Base-by-base conservation (phyloP, 1,140 invertebrate genomes). In the Macrosteles quadrilineatus region DNA sequence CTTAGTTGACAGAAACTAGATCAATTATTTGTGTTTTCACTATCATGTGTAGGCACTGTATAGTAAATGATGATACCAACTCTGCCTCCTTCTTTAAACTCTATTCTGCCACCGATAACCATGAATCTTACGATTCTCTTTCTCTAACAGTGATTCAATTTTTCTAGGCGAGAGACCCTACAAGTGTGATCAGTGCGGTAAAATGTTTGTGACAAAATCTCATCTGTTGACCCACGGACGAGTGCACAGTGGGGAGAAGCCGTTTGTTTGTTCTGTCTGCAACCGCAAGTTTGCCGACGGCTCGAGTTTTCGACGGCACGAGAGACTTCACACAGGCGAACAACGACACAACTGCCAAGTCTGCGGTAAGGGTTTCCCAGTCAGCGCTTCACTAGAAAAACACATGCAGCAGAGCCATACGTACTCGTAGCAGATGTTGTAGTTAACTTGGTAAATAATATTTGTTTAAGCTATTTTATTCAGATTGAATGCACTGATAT, bases 201-300 rank as follows among this genome's bases (percentile, higher is more conserved):
- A 96, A 78, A 88, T 92, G 67, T 94, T 94, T 78, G 90, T 90
- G 71, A 91, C 96, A 77, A 96, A 96, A 81, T 95, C 94, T 29
- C 94, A 96, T 80, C 82, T 96, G 72, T 86, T 93, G 25, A 85
- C 94, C 47, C 94, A 97, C 79, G 87, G 90, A 80, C 92, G 92
- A 75, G 86, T 94, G 57, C 94, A 96, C 80, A 81, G 83, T 0
- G 84, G 84, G 0, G 72, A 72, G 67, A 73, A 70, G 67, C 65
- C 69, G 3, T 74, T 57, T 45, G 32, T 53, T 27, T 74, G 73
- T 47, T 12, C 21, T 3, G 59, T 67, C 11, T 74, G 73, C 71
- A 68, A 45, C 36, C 50, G 40, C 21, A 40, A 25, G 14, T 29
- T 50, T 71, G 70, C 57, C 2, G 69, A 71, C 9, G 67, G 67